Evolutionary conservation across 2,113 vertebrate genomes (phyloP).

Genomic region (Burhinus oedicnemus): DNA sequence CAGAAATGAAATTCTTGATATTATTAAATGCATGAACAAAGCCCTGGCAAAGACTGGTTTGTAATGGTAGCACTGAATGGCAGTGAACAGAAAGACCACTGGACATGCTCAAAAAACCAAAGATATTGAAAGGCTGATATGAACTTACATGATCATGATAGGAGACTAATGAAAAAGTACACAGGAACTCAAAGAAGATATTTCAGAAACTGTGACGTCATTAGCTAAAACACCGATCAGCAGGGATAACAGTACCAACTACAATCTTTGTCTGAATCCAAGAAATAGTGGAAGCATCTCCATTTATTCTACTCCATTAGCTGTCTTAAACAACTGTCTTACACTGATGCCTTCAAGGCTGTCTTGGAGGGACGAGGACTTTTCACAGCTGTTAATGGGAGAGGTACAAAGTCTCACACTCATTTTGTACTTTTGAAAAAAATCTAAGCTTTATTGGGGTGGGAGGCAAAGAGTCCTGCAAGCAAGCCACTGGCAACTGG

Average conservation of each 20-base stretch:
- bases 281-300: not conserved
- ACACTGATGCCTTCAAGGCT: not conserved
- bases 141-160: not conserved
- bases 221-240: not conserved
- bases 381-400: not conserved
- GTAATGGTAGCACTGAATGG: not conserved
- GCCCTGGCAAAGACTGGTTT: not conserved
- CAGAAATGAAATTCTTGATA: not conserved
- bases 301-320: not conserved
- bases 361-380: not conserved
- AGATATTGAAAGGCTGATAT: rapidly evolving
- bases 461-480: not conserved
- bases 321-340: not conserved
- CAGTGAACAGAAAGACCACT: not conserved
- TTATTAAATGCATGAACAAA: not conserved
- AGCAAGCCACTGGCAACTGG: not conserved
- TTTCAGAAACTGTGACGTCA: not conserved
- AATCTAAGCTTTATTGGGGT: not conserved
- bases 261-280: not conserved
- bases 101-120: not conserved
- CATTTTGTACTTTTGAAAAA: not conserved
- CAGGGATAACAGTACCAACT: not conserved
- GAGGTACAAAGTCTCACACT: not conserved
- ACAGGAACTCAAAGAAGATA: not conserved
- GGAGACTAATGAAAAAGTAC: not conserved